Evolutionary conservation across 1,140 invertebrate genomes (phyloP).

Genomic region (Euwallacea similis): DNA sequence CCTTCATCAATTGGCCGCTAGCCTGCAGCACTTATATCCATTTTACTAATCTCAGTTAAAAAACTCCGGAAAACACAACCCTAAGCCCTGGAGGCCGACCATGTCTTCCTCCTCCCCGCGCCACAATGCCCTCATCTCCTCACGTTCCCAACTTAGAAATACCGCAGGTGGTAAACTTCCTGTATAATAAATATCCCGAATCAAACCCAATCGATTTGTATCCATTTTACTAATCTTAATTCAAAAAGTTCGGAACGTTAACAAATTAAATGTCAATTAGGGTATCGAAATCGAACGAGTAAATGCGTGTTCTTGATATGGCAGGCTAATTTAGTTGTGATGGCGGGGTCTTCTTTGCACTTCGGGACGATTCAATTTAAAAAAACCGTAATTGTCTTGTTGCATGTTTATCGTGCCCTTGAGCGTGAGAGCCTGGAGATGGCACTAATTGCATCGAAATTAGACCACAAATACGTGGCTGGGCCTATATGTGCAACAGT

Average conservation of each 20-base stretch:
- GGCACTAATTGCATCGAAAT: not conserved
- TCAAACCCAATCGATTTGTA: constrained; percentile 27
- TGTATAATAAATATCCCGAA: not conserved
- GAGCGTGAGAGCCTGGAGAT: constrained; percentile 12
- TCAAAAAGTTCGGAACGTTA: constrained; percentile 26
- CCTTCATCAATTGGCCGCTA: not conserved
- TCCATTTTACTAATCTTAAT: constrained; percentile 23
- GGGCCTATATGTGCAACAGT: too few species aligned
- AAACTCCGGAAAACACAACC: constrained; percentile 20
- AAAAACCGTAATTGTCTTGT: constrained; percentile 13
- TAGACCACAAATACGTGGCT: too few species aligned
- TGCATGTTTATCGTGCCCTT: constrained; percentile 9
- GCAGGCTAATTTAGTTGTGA: constrained; percentile 16
- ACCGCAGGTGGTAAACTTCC: not conserved
- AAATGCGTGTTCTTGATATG: constrained; percentile 18
- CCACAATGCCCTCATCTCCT: too few species aligned
- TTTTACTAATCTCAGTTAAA: constrained; percentile 11
- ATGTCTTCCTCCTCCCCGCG: too few species aligned
- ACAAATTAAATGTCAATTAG: constrained; percentile 33
- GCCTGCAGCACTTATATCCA: constrained; percentile 14
- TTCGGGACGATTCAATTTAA: constrained; percentile 22
- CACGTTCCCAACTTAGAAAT: too few species aligned
- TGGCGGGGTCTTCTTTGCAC: constrained; percentile 11
- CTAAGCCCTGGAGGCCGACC: too few species aligned
- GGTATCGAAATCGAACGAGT: constrained; percentile 24